Evolutionary conservation across 2,113 vertebrate species (phyloP).

Genomic region (Halichoeres trimaculatus): DNA sequence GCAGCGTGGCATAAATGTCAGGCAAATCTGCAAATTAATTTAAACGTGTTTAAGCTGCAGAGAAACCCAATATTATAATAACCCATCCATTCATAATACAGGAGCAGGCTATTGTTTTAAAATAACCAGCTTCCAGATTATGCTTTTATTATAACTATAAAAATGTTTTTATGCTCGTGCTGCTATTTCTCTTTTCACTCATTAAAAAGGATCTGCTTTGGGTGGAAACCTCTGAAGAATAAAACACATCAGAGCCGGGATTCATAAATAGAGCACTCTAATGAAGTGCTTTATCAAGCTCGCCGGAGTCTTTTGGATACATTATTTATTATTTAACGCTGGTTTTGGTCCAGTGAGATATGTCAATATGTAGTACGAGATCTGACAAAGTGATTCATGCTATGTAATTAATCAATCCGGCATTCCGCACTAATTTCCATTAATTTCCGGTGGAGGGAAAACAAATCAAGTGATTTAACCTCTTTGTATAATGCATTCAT

Average conservation of each 20-base stretch:
- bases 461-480: conserved; percentile 47
- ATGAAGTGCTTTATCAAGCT: conserved; percentile 69
- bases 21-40: conserved; percentile 35
- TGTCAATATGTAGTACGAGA: conserved; percentile 64
- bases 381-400: conserved; percentile 76
- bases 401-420: conserved; percentile 70
- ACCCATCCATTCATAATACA: conserved; percentile 30
- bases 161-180: conserved; percentile 41
- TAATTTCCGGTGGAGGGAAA: conserved; percentile 53
- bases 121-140: conserved; percentile 20
- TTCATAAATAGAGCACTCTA: conserved; percentile 72
- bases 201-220: conserved; percentile 55
- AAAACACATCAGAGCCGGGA: conserved; percentile 50
- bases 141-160: conserved; percentile 43
- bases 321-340: conserved; percentile 72
- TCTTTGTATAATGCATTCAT: conserved; percentile 53
- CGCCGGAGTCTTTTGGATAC: conserved; percentile 43
- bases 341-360: conserved; percentile 63
- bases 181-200: conserved; percentile 50
- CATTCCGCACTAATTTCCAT: conserved; percentile 57
- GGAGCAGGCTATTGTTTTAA: conserved; percentile 4
- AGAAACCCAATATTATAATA: conserved; percentile 36
- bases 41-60: conserved; percentile 24
- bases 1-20: conserved; percentile 29
- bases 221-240: conserved; percentile 37